These are phyloP conservation scores for Melanostigma gelatinosum DNA, from an alignment of 2,113 vertebrate species.

Conservation along the genomic window DNA sequence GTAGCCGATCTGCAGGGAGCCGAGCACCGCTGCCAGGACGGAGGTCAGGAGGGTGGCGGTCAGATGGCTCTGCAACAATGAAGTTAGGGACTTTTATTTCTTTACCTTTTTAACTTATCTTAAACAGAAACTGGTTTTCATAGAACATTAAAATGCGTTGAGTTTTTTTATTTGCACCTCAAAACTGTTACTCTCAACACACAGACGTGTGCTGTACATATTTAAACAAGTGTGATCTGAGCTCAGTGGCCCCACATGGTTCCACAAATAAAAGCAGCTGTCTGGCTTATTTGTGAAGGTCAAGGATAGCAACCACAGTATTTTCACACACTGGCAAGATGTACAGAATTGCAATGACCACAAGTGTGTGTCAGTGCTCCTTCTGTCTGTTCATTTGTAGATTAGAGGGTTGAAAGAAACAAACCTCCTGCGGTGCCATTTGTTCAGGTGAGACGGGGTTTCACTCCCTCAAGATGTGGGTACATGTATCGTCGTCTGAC, in stretches of 20 bases:
- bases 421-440: slow-evolving; percentile 80
- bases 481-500: slow-evolving; percentile 46
- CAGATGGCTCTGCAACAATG: slow-evolving; percentile 68
- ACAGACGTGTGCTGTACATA: background rate
- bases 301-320: background rate
- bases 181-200: too few relatives aligned
- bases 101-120: background rate
- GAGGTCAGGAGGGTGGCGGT: slow-evolving; percentile 76
- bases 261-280: background rate
- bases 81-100: background rate
- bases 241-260: background rate
- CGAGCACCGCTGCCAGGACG: slow-evolving; percentile 75
- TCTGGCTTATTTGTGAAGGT: slow-evolving; percentile 23
- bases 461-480: slow-evolving; percentile 37
- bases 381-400: background rate
- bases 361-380: slow-evolving; percentile 12
- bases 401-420: slow-evolving; percentile 33
- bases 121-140: background rate
- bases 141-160: background rate
- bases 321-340: slow-evolving; percentile 57
- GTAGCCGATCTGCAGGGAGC: slow-evolving; percentile 80
- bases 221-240: background rate
- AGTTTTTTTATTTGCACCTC: background rate
- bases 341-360: slow-evolving; percentile 23
- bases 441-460: slow-evolving; percentile 15